Evolutionary conservation across 1,140 invertebrate genomes (phyloP).

Genomic region (Ladona fulva): DNA sequence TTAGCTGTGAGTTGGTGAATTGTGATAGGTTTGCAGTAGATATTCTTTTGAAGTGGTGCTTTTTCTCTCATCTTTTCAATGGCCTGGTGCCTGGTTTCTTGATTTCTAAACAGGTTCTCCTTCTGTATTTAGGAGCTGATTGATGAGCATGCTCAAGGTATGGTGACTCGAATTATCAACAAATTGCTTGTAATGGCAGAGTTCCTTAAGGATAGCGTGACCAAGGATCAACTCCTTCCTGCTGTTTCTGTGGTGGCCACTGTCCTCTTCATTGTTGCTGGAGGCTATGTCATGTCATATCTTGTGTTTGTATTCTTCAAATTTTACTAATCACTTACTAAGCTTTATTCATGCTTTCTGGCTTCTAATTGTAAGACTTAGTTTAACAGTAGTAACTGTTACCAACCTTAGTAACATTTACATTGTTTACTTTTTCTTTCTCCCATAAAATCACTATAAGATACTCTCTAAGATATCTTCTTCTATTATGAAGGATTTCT

Average conservation of each 20-base stretch:
- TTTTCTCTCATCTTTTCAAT: background rate
- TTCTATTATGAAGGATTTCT: too few relatives aligned
- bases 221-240: conserved; percentile 72
- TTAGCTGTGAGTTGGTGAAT: too few relatives aligned
- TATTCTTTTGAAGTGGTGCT: too few relatives aligned
- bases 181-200: conserved; percentile 60
- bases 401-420: too few relatives aligned
- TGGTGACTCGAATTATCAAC: conserved; percentile 59
- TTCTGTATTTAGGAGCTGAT: conserved; percentile 48
- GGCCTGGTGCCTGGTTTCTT: background rate
- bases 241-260: conserved; percentile 73
- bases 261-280: conserved; percentile 65
- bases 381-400: too few relatives aligned
- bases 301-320: conserved; percentile 54
- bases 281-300: conserved; percentile 83
- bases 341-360: conserved; percentile 2
- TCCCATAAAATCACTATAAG: too few relatives aligned
- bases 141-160: conserved; percentile 64
- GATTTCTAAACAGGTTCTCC: background rate
- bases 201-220: conserved; percentile 61
- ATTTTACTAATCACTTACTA: background rate
- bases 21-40: too few relatives aligned
- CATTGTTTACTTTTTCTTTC: too few relatives aligned
- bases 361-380: too few relatives aligned
- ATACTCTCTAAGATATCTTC: too few relatives aligned